phyloP scores from a whole-genome alignment of 2,797 vertebrate genomes.

The Numenius phaeopus region DNA sequence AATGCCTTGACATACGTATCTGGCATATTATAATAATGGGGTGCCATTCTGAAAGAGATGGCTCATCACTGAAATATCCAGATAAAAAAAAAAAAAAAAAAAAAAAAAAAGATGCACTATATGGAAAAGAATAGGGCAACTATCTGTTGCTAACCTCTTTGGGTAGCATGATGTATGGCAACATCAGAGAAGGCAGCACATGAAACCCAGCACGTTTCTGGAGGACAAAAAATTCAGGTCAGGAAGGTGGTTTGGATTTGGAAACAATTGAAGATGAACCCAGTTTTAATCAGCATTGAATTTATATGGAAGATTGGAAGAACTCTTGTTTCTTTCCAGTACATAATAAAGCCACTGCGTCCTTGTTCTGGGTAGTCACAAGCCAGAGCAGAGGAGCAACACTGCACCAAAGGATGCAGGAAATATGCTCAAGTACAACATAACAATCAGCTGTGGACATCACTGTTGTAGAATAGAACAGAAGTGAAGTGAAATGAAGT shows the following conservation, averaged over 20 bases:
- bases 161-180: accelerated
- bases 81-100: not conserved
- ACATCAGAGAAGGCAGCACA: not conserved
- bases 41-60: not conserved
- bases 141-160: not conserved
- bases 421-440: not conserved
- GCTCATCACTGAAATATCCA: not conserved
- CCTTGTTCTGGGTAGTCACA: not conserved
- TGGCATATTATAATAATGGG: not conserved
- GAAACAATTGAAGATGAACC: not conserved
- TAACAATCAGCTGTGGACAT: not conserved
- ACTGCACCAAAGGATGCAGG: not conserved
- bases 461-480: not conserved
- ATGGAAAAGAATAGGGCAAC: not conserved
- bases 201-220: accelerated
- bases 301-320: not conserved
- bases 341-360: accelerated
- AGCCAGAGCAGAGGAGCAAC: not conserved
- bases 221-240: not conserved
- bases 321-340: not conserved
- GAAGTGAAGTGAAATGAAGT: not conserved
- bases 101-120: not conserved
- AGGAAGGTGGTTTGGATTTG: not conserved
- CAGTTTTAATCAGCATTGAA: not conserved
- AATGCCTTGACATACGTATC: slow-evolving; percentile 18